Evolutionary conservation across 1,140 invertebrate species (phyloP), one percentile per base, ranked within the genome.

Genomic region (Bombus picipes): DNA sequence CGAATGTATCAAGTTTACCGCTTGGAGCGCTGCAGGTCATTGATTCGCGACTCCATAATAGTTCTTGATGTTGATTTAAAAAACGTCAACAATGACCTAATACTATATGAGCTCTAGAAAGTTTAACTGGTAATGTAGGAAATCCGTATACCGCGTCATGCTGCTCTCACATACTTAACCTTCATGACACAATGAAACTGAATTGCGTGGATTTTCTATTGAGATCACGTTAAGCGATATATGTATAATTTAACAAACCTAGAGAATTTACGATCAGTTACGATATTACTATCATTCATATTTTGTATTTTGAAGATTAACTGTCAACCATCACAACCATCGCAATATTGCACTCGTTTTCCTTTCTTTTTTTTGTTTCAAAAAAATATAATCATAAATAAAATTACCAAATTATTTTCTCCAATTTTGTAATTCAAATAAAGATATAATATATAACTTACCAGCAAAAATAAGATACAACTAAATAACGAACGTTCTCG

Each of bases 371-470:
- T 59, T 59, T 59, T 59, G 9, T 28, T 62, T 13, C 0, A 66
- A 34, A 32, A 32, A 25, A 1, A 25, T 12, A 68, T 37, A 9
- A 37, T 37, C 22, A 18, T 34, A 68, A 68, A 68, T 68, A 34
- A 25, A 37, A 10, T 34, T 25, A 25, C 8, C 15, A 22, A 34
- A 37, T 68, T 34, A 13, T 18, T 68, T 37, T 37, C 32, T 34
- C 2, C 2, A 8, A 47, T 47, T 25, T 32, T 22, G 0, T 12
- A 13, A 10, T 37, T 28, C 0, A 32, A 39, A 39, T 32, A 28
- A 65, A 37, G n/a, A 28, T 53, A 74, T 39, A 80, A 70, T 34
- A 18, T 53, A 13, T 47, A 39, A 83, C 81, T 83, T 83, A 83
- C 81, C 81, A 28, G 18, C 65, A 41, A n/a, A 59, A 39, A n/a